Percentiles rank a stretch among this genome's conserved stretches.
phyloP scores from a whole-genome alignment of 2,797 vertebrate species.

The Diplodus sargus region DNA sequence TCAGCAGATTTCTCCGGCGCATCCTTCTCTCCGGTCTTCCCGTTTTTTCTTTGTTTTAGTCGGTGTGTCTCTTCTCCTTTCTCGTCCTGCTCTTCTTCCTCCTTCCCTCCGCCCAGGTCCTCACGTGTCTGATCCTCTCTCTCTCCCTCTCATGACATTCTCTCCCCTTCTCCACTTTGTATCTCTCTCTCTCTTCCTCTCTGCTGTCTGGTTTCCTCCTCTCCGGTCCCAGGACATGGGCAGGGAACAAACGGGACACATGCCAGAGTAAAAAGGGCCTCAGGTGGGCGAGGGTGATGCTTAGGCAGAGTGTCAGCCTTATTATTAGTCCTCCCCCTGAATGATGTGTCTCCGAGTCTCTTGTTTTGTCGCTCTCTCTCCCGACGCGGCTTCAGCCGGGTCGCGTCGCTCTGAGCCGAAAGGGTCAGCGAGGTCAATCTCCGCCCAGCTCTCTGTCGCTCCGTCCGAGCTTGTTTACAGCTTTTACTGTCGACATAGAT shows the following conservation, averaged over 20 bases:
- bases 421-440: conserved; percentile 69
- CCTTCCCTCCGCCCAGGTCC: background rate
- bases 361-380: conserved; percentile 53
- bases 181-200: background rate
- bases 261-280: conserved; percentile 50
- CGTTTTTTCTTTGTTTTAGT: conserved; percentile 16
- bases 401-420: conserved; percentile 43
- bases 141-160: background rate
- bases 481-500: conserved; percentile 63
- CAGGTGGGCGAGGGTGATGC: conserved; percentile 64
- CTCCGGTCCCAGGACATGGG: conserved; percentile 41
- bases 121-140: conserved; percentile 1
- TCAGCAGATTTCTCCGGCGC: conserved; percentile 54
- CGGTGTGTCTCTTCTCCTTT: conserved; percentile 10
- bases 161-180: background rate
- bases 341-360: conserved; percentile 47
- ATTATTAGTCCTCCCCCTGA: conserved; percentile 60
- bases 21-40: conserved; percentile 33
- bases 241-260: conserved; percentile 62
- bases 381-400: background rate
- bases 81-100: background rate
- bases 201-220: conserved; percentile 28
- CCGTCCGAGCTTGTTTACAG: conserved; percentile 70
- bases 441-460: conserved; percentile 52
- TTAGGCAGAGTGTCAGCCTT: conserved; percentile 57